A percentile compares a stretch with the other conserved stretches of the same genome.
Evolutionary conservation across 2,113 vertebrate genomes (phyloP).

Genomic region (Dipodomys spectabilis): DNA sequence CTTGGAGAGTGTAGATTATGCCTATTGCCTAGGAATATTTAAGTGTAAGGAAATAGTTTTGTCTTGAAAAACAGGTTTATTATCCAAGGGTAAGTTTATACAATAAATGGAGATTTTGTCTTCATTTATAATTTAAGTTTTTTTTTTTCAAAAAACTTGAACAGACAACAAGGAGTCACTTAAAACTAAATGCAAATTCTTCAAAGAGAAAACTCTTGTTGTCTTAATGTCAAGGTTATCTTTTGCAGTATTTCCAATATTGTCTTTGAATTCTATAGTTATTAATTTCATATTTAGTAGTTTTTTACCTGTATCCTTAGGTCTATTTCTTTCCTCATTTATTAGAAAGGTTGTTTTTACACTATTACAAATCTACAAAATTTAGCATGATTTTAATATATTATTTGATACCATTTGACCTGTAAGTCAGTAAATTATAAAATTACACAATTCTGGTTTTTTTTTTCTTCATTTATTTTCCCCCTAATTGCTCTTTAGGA

Average conservation of each 20-base stretch:
- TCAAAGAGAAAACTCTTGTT: neutral
- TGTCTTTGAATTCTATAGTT: slow-evolving; percentile 29
- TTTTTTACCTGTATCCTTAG: neutral
- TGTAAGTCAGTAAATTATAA: slow-evolving; percentile 33
- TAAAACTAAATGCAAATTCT: neutral
- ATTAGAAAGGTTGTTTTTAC: neutral
- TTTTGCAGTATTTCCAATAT: slow-evolving; percentile 10
- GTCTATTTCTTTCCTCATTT: neutral
- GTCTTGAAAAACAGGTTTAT: slow-evolving; percentile 10
- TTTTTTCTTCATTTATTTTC: neutral
- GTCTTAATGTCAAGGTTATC: neutral
- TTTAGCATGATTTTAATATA: slow-evolving; percentile 18
- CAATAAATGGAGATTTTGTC: neutral
- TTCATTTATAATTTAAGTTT: too few species aligned
- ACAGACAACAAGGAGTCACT: neutral
- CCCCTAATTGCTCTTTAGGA: neutral
- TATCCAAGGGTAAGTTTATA: neutral
- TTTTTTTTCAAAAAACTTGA: too few species aligned
- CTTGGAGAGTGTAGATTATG: neutral
- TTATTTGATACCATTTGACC: slow-evolving; percentile 6
- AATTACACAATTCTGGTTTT: neutral
- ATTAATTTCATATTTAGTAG: slow-evolving; percentile 17
- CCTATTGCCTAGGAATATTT: slow-evolving; percentile 35
- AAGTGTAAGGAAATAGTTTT: neutral
- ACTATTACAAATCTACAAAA: neutral